Conservation (phyloP, 2,797 vertebrate genomes). For the Cephalopachus bancanus region DNA sequence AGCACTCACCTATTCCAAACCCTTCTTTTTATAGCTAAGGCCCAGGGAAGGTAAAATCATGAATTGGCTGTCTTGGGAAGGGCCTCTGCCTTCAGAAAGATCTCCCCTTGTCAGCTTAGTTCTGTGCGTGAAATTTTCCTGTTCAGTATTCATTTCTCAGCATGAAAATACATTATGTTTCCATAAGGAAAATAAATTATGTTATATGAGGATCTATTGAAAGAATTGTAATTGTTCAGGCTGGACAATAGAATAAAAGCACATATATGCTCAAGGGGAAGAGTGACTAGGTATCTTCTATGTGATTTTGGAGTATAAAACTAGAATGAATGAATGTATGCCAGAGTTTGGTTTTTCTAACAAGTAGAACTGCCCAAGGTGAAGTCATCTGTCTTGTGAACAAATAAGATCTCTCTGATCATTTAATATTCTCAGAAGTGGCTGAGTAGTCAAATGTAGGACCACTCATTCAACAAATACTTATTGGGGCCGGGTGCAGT, state of each 20-base stretch:
- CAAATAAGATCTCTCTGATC: neutral
- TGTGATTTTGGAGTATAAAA: conserved; percentile 62
- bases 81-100: neutral
- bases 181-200: conserved; percentile 20
- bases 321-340: neutral
- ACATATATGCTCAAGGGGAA: neutral
- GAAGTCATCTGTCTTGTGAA: neutral
- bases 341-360: conserved; percentile 37
- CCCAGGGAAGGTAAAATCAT: neutral
- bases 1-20: neutral
- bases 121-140: conserved; percentile 55
- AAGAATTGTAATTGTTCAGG: conserved; percentile 38
- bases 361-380: conserved; percentile 13
- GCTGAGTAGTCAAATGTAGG: neutral
- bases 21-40: neutral
- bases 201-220: neutral
- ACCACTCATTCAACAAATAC: neutral
- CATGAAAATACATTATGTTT: conserved; percentile 51
- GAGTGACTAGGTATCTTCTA: neutral
- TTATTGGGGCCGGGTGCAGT: neutral
- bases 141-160: conserved; percentile 1
- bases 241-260: neutral
- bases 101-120: neutral
- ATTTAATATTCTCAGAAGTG: neutral
- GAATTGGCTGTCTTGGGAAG: neutral